These are phyloP conservation scores for Recurvirostra avosetta DNA, from an alignment of 2,113 vertebrate genomes.

Conservation along the genomic window DNA sequence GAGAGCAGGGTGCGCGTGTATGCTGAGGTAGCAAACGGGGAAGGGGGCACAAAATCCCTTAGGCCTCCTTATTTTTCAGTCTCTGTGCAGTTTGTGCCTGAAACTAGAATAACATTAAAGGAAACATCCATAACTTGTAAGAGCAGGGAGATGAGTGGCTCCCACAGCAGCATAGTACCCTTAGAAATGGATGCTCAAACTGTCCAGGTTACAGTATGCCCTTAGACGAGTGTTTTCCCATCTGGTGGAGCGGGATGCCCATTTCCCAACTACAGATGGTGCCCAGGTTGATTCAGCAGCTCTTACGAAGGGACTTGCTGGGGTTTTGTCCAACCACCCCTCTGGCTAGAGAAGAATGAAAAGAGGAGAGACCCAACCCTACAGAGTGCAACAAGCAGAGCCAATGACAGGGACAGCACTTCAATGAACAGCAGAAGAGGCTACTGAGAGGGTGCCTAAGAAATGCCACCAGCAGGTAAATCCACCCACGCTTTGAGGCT, in stretches of 20 bases:
- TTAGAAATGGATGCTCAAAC: not conserved
- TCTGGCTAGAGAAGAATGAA: not conserved
- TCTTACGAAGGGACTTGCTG: not conserved
- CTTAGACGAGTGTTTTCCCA: not conserved
- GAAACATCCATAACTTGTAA: not conserved
- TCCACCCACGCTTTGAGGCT: not conserved
- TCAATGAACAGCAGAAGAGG: accelerated
- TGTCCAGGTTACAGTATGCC: accelerated
- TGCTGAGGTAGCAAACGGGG: not conserved
- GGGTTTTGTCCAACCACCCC: not conserved
- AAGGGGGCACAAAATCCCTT: not conserved
- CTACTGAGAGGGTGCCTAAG: not conserved
- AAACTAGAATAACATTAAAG: not conserved
- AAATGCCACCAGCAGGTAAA: not conserved
- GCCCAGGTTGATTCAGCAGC: not conserved
- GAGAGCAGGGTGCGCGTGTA: accelerated
- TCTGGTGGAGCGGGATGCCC: not conserved
- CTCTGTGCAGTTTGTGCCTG: not conserved
- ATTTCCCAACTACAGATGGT: not conserved
- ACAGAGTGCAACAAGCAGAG: not conserved
- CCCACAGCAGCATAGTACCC: not conserved
- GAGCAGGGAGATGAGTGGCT: not conserved
- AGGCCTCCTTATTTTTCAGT: not conserved
- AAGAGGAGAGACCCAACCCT: not conserved
- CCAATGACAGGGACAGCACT: not conserved